Evolutionary conservation across 2,888 invertebrate genomes (phyloP).

Genomic region (Marasmarcha lunaedactyla): DNA sequence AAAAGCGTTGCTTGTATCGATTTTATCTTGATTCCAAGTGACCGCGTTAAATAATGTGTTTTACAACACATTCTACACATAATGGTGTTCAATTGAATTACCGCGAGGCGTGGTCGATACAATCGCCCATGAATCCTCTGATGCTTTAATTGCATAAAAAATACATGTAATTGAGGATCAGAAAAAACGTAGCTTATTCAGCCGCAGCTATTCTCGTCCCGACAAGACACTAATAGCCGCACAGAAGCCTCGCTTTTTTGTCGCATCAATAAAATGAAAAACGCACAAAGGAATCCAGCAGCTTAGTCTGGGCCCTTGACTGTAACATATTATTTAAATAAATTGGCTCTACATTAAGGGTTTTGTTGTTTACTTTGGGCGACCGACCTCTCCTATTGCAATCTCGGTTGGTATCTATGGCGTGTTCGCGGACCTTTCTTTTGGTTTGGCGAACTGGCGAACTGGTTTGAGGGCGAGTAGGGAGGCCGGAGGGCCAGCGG

Average conservation of each 20-base stretch:
- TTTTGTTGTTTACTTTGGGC: not conserved
- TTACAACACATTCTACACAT: too few relatives aligned
- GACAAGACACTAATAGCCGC: conserved; percentile 29
- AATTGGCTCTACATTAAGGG: too few relatives aligned
- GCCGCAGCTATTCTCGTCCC: conserved; percentile 20
- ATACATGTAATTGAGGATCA: conserved; percentile 49
- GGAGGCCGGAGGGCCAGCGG: conserved; percentile 22
- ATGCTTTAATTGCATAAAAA: conserved; percentile 48
- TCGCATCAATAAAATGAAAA: conserved; percentile 3
- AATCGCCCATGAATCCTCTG: conserved; percentile 24
- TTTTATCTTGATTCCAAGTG: too few relatives aligned
- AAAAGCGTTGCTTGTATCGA: too few relatives aligned
- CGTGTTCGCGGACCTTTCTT: conserved; percentile 21
- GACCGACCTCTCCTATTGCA: not conserved
- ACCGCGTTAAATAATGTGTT: too few relatives aligned
- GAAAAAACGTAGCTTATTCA: conserved; percentile 46
- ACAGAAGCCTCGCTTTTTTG: conserved; percentile 26
- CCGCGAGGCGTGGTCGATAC: conserved; percentile 15
- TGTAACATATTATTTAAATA: too few relatives aligned
- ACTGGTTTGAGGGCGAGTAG: conserved; percentile 34
- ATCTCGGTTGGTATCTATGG: not conserved
- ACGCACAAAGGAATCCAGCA: not conserved
- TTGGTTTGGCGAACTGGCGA: conserved; percentile 32
- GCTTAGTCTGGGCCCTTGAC: too few relatives aligned
- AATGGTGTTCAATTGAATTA: conserved; percentile 1